Evolutionary conservation across 2,113 vertebrate genomes (phyloP).

Genomic region (Pseudorasbora parva): DNA sequence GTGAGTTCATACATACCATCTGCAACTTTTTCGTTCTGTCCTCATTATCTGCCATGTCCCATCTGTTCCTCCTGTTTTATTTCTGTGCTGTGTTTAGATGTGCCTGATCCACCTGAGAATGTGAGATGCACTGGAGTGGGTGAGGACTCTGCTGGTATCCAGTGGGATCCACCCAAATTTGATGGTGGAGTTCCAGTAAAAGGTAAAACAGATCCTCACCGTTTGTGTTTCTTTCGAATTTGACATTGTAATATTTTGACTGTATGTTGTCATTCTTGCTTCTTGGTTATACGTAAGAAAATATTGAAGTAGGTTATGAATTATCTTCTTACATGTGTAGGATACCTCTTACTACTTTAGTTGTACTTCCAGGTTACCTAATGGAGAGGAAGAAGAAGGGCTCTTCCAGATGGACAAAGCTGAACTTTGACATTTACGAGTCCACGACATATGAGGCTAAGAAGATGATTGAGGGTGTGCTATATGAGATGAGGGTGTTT

Average conservation of each 20-base stretch:
- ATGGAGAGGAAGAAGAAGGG: constrained; percentile 90
- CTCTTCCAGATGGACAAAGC: constrained; percentile 86
- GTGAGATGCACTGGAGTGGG: constrained; percentile 84
- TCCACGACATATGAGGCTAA: constrained; percentile 82
- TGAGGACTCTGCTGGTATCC: constrained; percentile 81
- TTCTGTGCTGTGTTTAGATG: constrained; percentile 75
- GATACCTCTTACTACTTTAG: not conserved
- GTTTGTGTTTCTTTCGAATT: not conserved
- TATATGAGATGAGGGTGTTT: constrained; percentile 91
- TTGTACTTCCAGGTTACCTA: constrained; percentile 81
- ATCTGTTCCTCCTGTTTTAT: not conserved
- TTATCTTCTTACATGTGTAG: not conserved
- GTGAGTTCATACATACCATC: constrained; percentile 67
- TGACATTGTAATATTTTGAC: not conserved
- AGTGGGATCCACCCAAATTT: constrained; percentile 84
- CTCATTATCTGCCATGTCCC: not conserved
- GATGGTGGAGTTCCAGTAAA: constrained; percentile 85
- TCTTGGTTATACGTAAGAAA: not conserved
- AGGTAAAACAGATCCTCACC: constrained; percentile 67
- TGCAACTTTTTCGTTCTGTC: not conserved
- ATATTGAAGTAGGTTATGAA: not conserved
- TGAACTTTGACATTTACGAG: constrained; percentile 88
- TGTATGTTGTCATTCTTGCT: not conserved
- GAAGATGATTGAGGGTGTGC: constrained; percentile 89
- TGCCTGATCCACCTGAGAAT: constrained; percentile 84